Evolutionary conservation across 2,113 vertebrate species (phyloP).

Genomic region (Chaenocephalus aceratus): DNA sequence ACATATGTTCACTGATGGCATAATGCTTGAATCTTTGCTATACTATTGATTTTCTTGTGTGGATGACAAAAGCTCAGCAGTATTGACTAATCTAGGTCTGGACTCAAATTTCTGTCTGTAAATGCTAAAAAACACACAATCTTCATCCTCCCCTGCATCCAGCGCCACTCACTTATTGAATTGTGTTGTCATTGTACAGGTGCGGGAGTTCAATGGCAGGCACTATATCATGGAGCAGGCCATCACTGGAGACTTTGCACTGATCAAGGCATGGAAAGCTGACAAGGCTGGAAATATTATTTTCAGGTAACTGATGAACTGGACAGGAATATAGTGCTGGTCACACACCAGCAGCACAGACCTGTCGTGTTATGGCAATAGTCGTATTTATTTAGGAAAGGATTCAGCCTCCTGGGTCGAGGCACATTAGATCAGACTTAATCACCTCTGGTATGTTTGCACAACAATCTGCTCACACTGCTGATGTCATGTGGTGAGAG

Average conservation of each 20-base stretch:
- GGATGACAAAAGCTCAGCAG: neutral
- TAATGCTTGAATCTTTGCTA: neutral
- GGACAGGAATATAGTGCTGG: neutral
- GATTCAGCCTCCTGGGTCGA: neutral
- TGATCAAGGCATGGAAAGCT: constrained; percentile 98
- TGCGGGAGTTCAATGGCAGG: constrained; percentile 91
- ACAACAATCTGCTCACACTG: constrained; percentile 36
- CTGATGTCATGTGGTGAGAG: neutral
- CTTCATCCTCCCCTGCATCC: neutral
- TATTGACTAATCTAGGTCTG: neutral
- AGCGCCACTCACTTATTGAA: neutral
- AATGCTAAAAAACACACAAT: constrained; percentile 1
- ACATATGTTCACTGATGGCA: neutral
- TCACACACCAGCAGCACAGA: neutral
- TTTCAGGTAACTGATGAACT: constrained; percentile 88
- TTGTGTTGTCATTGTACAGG: constrained; percentile 79
- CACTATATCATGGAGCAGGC: constrained; percentile 95
- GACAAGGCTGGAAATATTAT: constrained; percentile 94
- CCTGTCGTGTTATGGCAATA: neutral
- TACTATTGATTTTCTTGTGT: neutral
- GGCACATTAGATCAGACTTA: neutral
- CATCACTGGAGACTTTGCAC: constrained; percentile 95
- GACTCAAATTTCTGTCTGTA: neutral
- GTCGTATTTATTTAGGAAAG: constrained; percentile 18
- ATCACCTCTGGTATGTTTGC: constrained; percentile 46